Percentiles rank a stretch among this genome's conserved stretches.
Conservation (phyloP, 2,888 invertebrate genomes). For the Ophion obscuratus region DNA sequence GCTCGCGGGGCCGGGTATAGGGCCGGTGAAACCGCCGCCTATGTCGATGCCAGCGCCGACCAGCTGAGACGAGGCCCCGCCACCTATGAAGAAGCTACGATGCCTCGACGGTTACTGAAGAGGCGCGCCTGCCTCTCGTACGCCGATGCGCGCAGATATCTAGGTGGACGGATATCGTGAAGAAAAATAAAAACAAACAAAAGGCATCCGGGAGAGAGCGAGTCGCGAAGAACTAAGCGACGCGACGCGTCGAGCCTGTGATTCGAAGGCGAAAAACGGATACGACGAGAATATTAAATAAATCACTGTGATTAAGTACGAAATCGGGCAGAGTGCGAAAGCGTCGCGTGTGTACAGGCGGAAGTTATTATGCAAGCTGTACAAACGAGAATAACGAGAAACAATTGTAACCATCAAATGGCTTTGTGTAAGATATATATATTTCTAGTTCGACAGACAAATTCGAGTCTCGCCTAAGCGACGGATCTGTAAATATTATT, state of each 20-base stretch:
- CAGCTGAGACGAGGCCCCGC: conserved; percentile 83
- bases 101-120: conserved; percentile 82
- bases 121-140: conserved; percentile 37
- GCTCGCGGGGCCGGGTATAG: conserved; percentile 80
- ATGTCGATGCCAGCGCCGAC: conserved; percentile 83
- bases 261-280: not conserved
- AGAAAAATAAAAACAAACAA: not conserved
- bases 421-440: conserved; percentile 78
- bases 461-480: conserved; percentile 45
- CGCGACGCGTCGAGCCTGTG: not conserved
- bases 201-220: not conserved
- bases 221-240: conserved; percentile 4
- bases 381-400: conserved; percentile 55
- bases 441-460: conserved; percentile 72
- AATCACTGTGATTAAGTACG: conserved; percentile 69
- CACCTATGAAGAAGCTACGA: conserved; percentile 82
- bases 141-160: conserved; percentile 19
- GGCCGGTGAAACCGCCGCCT: conserved; percentile 81
- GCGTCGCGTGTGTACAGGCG: conserved; percentile 44
- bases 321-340: conserved; percentile 69
- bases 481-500: conserved; percentile 76
- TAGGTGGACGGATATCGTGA: conserved; percentile 57
- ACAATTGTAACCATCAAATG: conserved; percentile 66
- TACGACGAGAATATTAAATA: conserved; percentile 29
- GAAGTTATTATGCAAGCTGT: conserved; percentile 34